A percentile compares a stretch with the other conserved stretches of the same genome.
Conservation (phyloP, 2,888 invertebrate species). For the Thereva nobilitata region DNA sequence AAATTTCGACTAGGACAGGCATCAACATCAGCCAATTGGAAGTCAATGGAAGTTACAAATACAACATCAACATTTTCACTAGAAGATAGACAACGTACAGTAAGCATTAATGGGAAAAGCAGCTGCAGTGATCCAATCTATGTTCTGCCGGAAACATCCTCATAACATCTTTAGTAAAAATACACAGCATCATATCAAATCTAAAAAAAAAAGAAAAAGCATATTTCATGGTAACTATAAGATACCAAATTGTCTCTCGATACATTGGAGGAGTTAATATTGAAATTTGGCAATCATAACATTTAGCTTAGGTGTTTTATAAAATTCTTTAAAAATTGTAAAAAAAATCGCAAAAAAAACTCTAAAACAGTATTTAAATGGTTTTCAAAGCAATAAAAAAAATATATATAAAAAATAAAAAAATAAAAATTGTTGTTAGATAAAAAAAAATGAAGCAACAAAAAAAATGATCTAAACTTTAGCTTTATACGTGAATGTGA, state of each 20-base stretch:
- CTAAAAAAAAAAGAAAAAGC: too few relatives aligned
- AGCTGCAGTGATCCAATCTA: constrained; percentile 26
- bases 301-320: constrained; percentile 17
- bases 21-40: constrained; percentile 63
- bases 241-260: too few relatives aligned
- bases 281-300: constrained; percentile 25
- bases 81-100: constrained; percentile 38
- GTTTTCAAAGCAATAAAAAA: constrained; percentile 36
- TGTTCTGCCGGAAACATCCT: constrained; percentile 31
- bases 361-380: constrained; percentile 2
- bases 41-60: constrained; percentile 69
- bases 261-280: background rate
- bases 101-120: constrained; percentile 1
- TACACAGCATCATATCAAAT: too few relatives aligned
- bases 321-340: constrained; percentile 13
- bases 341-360: constrained; percentile 30
- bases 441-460: too few relatives aligned
- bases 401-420: background rate
- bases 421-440: too few relatives aligned
- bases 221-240: too few relatives aligned
- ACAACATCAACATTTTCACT: constrained; percentile 49
- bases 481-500: constrained; percentile 37
- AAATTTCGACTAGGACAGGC: constrained; percentile 58
- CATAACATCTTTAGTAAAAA: constrained; percentile 18
- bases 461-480: background rate